Evolutionary conservation across 2,888 invertebrate species (phyloP).

Genomic region (Lycophotia porphyrea): DNA sequence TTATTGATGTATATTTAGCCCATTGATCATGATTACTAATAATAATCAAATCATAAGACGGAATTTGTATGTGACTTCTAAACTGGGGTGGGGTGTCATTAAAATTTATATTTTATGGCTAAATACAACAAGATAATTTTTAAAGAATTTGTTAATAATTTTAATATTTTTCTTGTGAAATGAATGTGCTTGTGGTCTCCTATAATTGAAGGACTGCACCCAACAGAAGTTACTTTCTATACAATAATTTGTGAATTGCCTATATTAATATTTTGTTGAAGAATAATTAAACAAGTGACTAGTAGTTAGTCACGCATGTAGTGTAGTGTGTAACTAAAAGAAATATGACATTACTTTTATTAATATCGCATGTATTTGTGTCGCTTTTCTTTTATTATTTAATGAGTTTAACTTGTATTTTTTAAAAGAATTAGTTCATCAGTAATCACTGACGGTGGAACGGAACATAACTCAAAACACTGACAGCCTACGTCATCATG

Average conservation of each 20-base stretch:
- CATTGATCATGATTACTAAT: slow-evolving; percentile 58
- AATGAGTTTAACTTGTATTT: neutral
- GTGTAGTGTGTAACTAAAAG: neutral
- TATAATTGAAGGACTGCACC: neutral
- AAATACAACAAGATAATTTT: slow-evolving; percentile 11
- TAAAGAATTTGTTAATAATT: neutral
- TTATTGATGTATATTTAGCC: slow-evolving; percentile 63
- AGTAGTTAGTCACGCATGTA: too few species aligned
- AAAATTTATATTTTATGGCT: slow-evolving; percentile 31
- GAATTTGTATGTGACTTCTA: slow-evolving; percentile 36
- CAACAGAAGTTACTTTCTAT: neutral
- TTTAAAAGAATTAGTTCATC: neutral
- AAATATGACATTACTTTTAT: neutral
- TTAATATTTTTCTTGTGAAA: neutral
- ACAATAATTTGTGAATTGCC: neutral
- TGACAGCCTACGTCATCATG: slow-evolving; percentile 32
- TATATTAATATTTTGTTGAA: neutral
- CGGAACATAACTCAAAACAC: slow-evolving; percentile 12
- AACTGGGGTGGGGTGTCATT: slow-evolving; percentile 21
- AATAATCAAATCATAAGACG: slow-evolving; percentile 36
- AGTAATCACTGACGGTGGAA: neutral
- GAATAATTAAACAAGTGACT: neutral
- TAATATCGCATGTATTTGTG: neutral
- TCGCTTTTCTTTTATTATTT: neutral
- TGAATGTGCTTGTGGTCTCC: neutral